phyloP scores from a whole-genome alignment of 2,888 invertebrate genomes.

The Eupithecia vulgata region DNA sequence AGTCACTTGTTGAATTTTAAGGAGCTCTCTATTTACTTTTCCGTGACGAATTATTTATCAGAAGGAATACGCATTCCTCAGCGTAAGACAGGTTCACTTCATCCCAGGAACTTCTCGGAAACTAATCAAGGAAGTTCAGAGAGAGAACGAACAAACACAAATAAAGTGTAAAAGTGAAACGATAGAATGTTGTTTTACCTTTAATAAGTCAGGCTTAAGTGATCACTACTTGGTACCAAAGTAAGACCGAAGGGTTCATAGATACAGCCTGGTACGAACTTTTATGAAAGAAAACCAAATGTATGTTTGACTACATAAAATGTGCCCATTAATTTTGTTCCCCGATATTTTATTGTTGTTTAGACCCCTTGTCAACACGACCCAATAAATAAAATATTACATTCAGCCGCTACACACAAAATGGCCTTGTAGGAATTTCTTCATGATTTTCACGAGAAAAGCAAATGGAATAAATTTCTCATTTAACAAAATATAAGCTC shows the following conservation, averaged over 20 bases:
- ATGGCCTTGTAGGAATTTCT: constrained; percentile 17
- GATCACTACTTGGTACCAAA: constrained; percentile 30
- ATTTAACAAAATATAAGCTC: constrained; percentile 45
- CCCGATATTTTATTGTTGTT: constrained; percentile 17
- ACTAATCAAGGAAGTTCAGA: constrained; percentile 48
- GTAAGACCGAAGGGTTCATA: constrained; percentile 23
- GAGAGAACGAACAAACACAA: constrained; percentile 43
- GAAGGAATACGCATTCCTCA: constrained; percentile 37
- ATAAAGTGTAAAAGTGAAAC: constrained; percentile 45
- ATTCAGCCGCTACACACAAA: constrained; percentile 17
- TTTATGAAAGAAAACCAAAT: constrained; percentile 22
- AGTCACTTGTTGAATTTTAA: constrained; percentile 47
- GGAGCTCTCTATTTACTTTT: constrained; percentile 45
- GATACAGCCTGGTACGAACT: constrained; percentile 29
- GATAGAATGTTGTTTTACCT: constrained; percentile 41
- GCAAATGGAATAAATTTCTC: constrained; percentile 43
- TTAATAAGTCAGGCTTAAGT: constrained; percentile 36
- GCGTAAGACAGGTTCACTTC: constrained; percentile 43
- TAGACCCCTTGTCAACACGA: constrained; percentile 11
- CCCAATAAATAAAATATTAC: constrained; percentile 20
- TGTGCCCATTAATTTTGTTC: constrained; percentile 12
- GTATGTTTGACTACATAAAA: constrained; percentile 18
- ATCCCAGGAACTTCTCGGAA: constrained; percentile 44
- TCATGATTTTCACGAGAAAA: constrained; percentile 32
- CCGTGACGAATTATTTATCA: constrained; percentile 45